These are phyloP conservation scores for Anthophora plumipes DNA, from an alignment of 2,888 invertebrate species.

Conservation along the genomic window DNA sequence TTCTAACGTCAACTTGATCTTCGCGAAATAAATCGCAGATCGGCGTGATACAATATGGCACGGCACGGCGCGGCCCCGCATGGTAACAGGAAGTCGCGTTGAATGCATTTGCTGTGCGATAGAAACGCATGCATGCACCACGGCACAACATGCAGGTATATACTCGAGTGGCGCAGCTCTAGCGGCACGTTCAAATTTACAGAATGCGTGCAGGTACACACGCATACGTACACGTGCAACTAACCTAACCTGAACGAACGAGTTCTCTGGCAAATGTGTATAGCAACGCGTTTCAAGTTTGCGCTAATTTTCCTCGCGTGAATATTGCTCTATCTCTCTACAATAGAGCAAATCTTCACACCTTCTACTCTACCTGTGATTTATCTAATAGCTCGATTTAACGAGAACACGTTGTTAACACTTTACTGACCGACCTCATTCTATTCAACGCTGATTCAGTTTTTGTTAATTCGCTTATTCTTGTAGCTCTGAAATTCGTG, in stretches of 20 bases:
- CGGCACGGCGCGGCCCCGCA: neutral
- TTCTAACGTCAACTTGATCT: neutral
- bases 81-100: neutral
- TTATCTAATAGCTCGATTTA: too few species aligned
- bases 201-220: slow-evolving; percentile 51
- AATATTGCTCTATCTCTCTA: neutral
- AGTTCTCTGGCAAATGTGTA: neutral
- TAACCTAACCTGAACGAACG: neutral
- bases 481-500: too few species aligned
- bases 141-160: slow-evolving; percentile 56
- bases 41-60: too few species aligned
- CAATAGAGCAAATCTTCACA: neutral
- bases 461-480: too few species aligned
- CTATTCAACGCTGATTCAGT: too few species aligned
- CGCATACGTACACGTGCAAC: neutral
- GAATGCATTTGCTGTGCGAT: slow-evolving; percentile 9
- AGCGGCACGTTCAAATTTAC: slow-evolving; percentile 47
- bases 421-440: too few species aligned
- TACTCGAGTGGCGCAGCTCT: slow-evolving; percentile 32
- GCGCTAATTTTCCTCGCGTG: slow-evolving; percentile 14
- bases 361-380: too few species aligned
- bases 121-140: slow-evolving; percentile 39
- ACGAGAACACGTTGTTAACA: too few species aligned
- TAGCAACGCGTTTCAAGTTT: slow-evolving; percentile 27
- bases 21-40: slow-evolving; percentile 48